Conservation (phyloP, 2,113 vertebrate genomes). For the Philantomba maxwellii region DNA sequence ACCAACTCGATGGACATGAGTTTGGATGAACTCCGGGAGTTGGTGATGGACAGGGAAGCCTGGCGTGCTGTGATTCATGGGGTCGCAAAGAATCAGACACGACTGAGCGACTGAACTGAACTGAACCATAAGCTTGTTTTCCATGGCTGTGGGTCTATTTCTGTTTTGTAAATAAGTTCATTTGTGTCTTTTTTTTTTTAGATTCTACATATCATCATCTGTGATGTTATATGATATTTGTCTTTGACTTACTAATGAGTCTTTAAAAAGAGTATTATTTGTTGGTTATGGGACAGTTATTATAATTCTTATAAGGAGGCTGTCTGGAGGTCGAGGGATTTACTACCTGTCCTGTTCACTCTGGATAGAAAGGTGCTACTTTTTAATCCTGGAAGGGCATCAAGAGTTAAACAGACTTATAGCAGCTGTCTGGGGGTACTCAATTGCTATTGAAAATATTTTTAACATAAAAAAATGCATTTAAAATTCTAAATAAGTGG, state of each 20-base stretch:
- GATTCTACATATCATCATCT: neutral
- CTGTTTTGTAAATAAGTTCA: neutral
- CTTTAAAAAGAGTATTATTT: neutral
- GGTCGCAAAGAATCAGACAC: too few relatives aligned
- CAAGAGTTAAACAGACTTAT: neutral
- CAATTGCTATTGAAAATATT: neutral
- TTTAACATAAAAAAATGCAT: constrained; percentile 29
- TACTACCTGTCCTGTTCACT: neutral
- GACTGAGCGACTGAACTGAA: too few relatives aligned
- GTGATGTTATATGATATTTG: neutral
- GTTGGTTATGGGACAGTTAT: neutral
- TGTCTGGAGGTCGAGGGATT: neutral
- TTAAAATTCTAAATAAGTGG: constrained; percentile 33
- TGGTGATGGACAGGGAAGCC: too few relatives aligned
- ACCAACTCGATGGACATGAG: too few relatives aligned
- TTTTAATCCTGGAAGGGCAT: neutral
- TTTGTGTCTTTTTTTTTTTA: neutral
- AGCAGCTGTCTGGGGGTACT: neutral
- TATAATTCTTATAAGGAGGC: neutral
- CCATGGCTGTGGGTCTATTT: neutral
- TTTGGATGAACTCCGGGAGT: too few relatives aligned
- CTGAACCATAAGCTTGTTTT: neutral
- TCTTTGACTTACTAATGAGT: neutral
- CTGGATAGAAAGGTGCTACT: neutral
- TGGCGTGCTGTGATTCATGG: rapidly evolving